A percentile compares a stretch with the other conserved stretches of the same genome.
Conservation (phyloP, 2,888 invertebrate genomes). For the Ceramica pisi region DNA sequence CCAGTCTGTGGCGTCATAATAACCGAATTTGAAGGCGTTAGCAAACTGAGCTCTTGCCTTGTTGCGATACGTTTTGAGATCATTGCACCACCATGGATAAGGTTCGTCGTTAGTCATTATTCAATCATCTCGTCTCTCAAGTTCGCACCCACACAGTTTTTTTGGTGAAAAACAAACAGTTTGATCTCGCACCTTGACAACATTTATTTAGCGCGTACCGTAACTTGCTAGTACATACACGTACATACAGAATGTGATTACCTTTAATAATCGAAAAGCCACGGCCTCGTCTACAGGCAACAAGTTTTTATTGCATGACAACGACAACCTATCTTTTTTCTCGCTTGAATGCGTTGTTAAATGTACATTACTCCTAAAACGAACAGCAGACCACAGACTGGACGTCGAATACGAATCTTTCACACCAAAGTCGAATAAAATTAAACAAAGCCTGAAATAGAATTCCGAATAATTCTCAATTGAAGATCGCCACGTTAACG, state of each 20-base stretch:
- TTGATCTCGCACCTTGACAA: conserved; percentile 70
- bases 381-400: neutral
- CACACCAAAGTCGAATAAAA: conserved; percentile 23
- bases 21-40: conserved; percentile 61
- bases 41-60: conserved; percentile 45
- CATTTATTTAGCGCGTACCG: conserved; percentile 63
- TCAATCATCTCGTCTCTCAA: conserved; percentile 69
- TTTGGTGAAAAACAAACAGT: conserved; percentile 73
- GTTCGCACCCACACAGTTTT: conserved; percentile 74
- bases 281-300: conserved; percentile 43
- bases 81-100: conserved; percentile 78
- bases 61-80: conserved; percentile 69
- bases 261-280: conserved; percentile 59
- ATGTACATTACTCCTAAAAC: conserved; percentile 24
- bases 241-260: conserved; percentile 39
- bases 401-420: conserved; percentile 21
- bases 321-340: conserved; percentile 41
- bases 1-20: conserved; percentile 57
- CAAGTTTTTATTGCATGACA: conserved; percentile 47
- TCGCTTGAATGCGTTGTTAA: conserved; percentile 19
- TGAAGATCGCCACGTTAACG: conserved; percentile 39
- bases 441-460: conserved; percentile 30
- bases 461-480: conserved; percentile 40
- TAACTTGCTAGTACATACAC: conserved; percentile 40
- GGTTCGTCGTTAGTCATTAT: conserved; percentile 77